Evolutionary conservation across 2,888 invertebrate species (phyloP), one percentile per base, ranked within the genome.

Genomic region (Volucella inflata): DNA sequence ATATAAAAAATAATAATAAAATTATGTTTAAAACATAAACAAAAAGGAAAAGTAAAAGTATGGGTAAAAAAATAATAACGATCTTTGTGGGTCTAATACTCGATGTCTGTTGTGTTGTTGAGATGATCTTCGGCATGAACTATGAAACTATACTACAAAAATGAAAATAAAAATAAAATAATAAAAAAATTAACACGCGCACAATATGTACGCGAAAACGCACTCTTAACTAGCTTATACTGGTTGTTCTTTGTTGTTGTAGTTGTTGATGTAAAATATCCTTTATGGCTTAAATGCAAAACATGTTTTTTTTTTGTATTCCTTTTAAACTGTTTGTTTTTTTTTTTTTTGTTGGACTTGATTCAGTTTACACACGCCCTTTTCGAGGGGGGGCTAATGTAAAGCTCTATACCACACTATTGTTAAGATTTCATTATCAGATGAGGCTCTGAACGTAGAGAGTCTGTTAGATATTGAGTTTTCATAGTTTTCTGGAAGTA

Each of bases 401-500:
- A 12, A 9, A 40, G 30, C 16, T 51, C 40, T 1, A 59, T 16
- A 59, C 36, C 16, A 50, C 60, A 12, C 21, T 40, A 42, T 75
- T 80, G 83, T 88, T 90, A 91, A 80, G 91, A 90, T 85, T 91
- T 92, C 89, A 91, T 90, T 79, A 92, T 87, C 42, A 92, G 88
- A 89, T 92, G 92, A 30, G 92, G 92, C 82, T 92, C 92, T 55
- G 92, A 92, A 67, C 92, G 90, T 85, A 92, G 85, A 12, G 92
- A 92, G 87, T 92, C 92, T 11, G 92, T 92, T 76, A 92, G 88
- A 89, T 92, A 92, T 89, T 92, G 92, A 36, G 91, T 91, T 88
- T 92, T 92, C 90, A 92, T 91, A 6, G 91, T 91, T 87, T 91
- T 91, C 87, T 92, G 92, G 88, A 92, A 92, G 87, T 92, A 92